A percentile compares a stretch with the other conserved stretches of the same genome.
Conservation (phyloP, 1,140 invertebrate genomes). For the Polypedilum pembai region DNA sequence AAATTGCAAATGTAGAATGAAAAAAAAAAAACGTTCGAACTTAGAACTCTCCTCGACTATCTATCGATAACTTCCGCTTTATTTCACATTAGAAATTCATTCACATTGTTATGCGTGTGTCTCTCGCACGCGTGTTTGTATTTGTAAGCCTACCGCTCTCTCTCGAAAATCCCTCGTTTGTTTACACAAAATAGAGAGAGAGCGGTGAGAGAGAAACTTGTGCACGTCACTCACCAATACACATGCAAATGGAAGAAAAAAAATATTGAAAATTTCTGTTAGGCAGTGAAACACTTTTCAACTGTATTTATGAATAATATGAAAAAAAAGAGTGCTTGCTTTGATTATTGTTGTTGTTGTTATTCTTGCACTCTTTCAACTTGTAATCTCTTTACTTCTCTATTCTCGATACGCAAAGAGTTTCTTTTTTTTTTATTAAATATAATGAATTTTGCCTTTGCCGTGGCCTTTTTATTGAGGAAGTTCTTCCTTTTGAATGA, state of each 20-base stretch:
- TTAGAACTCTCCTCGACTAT: too few relatives aligned
- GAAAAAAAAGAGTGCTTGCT: not conserved
- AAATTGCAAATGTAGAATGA: too few relatives aligned
- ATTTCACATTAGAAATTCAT: too few relatives aligned
- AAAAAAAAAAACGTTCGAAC: too few relatives aligned
- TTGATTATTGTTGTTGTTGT: not conserved
- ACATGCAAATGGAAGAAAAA: not conserved
- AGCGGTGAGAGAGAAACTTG: not conserved
- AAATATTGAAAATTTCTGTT: not conserved
- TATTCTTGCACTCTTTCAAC: constrained; percentile 8
- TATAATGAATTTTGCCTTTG: not conserved
- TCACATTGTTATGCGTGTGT: too few relatives aligned
- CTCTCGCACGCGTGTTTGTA: too few relatives aligned
- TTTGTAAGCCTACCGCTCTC: too few relatives aligned
- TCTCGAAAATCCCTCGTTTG: too few relatives aligned
- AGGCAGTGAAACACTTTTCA: constrained; percentile 16
- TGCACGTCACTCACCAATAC: constrained; percentile 9
- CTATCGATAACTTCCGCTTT: too few relatives aligned
- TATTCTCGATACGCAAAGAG: too few relatives aligned
- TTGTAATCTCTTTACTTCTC: not conserved
- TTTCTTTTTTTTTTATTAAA: not conserved
- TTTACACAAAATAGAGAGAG: too few relatives aligned
- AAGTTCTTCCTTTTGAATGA: not conserved
- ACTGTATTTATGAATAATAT: not conserved
- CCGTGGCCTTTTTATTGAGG: constrained; percentile 13